A percentile compares a stretch with the other conserved stretches of the same genome.
Conservation (phyloP, 2,113 vertebrate species). For the Vidua macroura region DNA sequence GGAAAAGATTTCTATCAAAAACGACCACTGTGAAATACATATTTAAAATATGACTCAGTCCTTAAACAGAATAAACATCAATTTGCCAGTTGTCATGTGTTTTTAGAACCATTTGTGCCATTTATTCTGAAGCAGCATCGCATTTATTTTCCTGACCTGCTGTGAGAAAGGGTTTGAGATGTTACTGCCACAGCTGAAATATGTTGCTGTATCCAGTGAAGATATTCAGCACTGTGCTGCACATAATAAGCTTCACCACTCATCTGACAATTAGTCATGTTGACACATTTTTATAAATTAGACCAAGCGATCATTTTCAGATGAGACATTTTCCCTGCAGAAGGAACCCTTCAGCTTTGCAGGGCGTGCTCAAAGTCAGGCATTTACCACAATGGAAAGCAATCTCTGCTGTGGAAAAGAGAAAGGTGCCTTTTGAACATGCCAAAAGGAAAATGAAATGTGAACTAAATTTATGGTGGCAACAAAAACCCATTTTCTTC, state of each 20-base stretch:
- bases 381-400: not conserved
- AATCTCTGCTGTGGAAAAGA: not conserved
- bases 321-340: conserved; percentile 37
- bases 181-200: conserved; percentile 19
- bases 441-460: conserved; percentile 35
- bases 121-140: conserved; percentile 16
- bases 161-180: conserved; percentile 8
- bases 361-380: not conserved
- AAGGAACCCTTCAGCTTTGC: conserved; percentile 25
- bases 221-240: conserved; percentile 23
- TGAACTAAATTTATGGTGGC: conserved; percentile 34
- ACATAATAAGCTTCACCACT: conserved; percentile 38
- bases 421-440: conserved; percentile 6
- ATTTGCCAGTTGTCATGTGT: not conserved
- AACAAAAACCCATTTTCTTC: conserved; percentile 12
- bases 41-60: not conserved
- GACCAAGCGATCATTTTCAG: conserved; percentile 13
- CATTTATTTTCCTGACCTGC: conserved; percentile 41
- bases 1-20: conserved; percentile 5
- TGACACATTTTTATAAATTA: conserved; percentile 58
- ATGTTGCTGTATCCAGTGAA: not conserved
- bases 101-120: not conserved
- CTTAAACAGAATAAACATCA: conserved; percentile 9
- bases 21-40: not conserved
- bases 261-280: conserved; percentile 62